These are phyloP conservation scores for Aurelia sp. DNA, from an alignment of 30 jellyfish, hydroid and myxozoan genomes.

Conservation along the genomic window DNA sequence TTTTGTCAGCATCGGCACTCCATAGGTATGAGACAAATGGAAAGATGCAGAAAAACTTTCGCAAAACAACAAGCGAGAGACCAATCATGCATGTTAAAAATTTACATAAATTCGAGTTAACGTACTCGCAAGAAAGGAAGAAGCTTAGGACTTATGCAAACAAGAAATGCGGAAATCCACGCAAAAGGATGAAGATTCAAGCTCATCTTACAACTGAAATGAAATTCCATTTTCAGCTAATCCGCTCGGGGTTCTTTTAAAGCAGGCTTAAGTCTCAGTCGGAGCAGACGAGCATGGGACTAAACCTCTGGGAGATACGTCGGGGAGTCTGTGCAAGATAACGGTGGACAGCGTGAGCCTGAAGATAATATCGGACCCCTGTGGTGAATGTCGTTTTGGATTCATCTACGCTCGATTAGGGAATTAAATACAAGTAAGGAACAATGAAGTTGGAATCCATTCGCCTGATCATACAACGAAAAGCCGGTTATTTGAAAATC, in stretches of 20 bases:
- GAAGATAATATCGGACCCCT: conserved; percentile 27
- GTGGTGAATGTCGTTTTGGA: conserved; percentile 20
- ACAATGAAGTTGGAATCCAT: not conserved
- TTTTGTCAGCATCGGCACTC: too few relatives aligned
- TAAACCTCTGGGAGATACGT: conserved; percentile 36
- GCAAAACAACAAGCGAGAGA: too few relatives aligned
- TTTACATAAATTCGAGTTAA: not conserved
- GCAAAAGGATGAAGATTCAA: conserved; percentile 2
- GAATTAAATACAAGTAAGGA: not conserved
- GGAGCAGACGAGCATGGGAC: conserved; percentile 26
- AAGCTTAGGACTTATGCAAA: not conserved
- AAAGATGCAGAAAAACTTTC: too few relatives aligned
- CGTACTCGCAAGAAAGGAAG: too few relatives aligned
- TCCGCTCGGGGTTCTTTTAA: conserved; percentile 11
- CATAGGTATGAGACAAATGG: too few relatives aligned
- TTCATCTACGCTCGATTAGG: conserved; percentile 20
- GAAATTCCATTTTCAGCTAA: not conserved
- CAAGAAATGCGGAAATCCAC: not conserved
- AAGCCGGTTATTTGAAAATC: conserved; percentile 1
- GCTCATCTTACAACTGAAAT: not conserved
- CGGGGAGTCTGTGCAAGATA: conserved; percentile 25
- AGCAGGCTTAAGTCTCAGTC: conserved; percentile 29
- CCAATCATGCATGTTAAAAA: too few relatives aligned
- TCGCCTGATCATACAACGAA: not conserved
- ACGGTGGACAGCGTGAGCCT: conserved; percentile 36